Conservation (phyloP, 2,113 vertebrate genomes). For the Acanthochromis polyacanthus region DNA sequence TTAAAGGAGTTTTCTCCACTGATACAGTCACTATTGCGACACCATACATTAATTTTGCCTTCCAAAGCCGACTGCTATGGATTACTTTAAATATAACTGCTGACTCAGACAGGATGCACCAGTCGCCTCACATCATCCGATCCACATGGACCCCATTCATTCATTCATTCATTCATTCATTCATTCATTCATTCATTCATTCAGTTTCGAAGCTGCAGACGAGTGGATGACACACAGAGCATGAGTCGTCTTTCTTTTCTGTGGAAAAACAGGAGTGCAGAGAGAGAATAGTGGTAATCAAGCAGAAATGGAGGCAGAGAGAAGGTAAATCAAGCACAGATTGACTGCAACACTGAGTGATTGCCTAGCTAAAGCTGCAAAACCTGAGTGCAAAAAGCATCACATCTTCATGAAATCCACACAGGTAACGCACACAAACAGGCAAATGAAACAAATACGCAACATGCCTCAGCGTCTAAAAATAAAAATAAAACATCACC, state of each 20-base stretch:
- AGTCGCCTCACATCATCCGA: slow-evolving; percentile 11
- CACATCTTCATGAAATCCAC: slow-evolving; percentile 27
- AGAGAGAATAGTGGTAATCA: slow-evolving; percentile 46
- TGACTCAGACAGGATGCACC: slow-evolving; percentile 49
- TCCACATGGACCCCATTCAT: slow-evolving; percentile 30
- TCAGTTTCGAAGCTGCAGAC: slow-evolving; percentile 34
- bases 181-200: slow-evolving; percentile 27
- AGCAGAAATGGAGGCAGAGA: slow-evolving; percentile 31
- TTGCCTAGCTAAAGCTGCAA: slow-evolving; percentile 52
- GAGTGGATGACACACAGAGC: slow-evolving; percentile 17
- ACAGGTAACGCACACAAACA: slow-evolving; percentile 14
- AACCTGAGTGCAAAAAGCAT: slow-evolving; percentile 45
- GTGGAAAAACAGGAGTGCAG: slow-evolving; percentile 10
- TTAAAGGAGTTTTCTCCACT: background rate
- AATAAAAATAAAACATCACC: slow-evolving; percentile 56
- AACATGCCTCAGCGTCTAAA: slow-evolving; percentile 47
- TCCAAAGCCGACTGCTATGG: slow-evolving; percentile 49
- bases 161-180: slow-evolving; percentile 34
- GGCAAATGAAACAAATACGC: slow-evolving; percentile 32
- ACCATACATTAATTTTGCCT: slow-evolving; percentile 23
- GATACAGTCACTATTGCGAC: background rate
- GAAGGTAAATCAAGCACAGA: slow-evolving; percentile 57
- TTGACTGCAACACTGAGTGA: slow-evolving; percentile 53
- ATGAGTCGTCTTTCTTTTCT: slow-evolving; percentile 1
- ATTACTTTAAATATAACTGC: slow-evolving; percentile 55